These are phyloP conservation scores for Cheilinus undulatus DNA, from an alignment of 2,113 vertebrate genomes.

Conservation along the genomic window DNA sequence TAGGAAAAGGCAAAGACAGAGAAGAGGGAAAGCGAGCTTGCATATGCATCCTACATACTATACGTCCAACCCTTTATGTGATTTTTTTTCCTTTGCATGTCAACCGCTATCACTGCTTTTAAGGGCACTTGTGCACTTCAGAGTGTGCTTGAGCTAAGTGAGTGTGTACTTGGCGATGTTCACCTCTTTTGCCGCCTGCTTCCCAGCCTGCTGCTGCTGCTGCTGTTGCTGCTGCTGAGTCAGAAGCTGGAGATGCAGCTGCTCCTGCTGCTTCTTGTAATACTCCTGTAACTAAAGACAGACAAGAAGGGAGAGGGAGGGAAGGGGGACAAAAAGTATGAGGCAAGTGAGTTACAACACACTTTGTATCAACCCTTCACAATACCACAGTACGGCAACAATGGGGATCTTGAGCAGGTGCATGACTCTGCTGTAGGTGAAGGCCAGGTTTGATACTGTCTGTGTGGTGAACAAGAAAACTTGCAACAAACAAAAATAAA, in stretches of 20 bases:
- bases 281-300: conserved; percentile 94
- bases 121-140: conserved; percentile 63
- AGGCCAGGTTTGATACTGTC: conserved; percentile 35
- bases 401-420: conserved; percentile 28
- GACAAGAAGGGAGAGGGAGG: conserved; percentile 24
- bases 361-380: conserved; percentile 50
- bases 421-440: conserved; percentile 13
- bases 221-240: conserved; percentile 91
- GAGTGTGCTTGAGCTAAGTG: conserved; percentile 66
- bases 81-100: conserved; percentile 34
- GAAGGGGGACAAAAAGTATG: conserved; percentile 18
- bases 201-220: conserved; percentile 88
- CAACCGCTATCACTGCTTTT: conserved; percentile 61
- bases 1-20: conserved; percentile 6
- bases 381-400: conserved; percentile 23
- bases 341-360: conserved; percentile 43
- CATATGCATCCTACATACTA: conserved; percentile 18
- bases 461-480: too few species aligned
- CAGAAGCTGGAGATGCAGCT: conserved; percentile 97
- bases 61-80: conserved; percentile 22
- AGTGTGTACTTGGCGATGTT: conserved; percentile 67
- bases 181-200: conserved; percentile 96
- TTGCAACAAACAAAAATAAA: conserved; percentile 39
- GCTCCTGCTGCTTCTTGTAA: conserved; percentile 99
- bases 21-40: background rate